phyloP scores from a whole-genome alignment of 2,797 vertebrate genomes.

The Nannoperca obscura region DNA sequence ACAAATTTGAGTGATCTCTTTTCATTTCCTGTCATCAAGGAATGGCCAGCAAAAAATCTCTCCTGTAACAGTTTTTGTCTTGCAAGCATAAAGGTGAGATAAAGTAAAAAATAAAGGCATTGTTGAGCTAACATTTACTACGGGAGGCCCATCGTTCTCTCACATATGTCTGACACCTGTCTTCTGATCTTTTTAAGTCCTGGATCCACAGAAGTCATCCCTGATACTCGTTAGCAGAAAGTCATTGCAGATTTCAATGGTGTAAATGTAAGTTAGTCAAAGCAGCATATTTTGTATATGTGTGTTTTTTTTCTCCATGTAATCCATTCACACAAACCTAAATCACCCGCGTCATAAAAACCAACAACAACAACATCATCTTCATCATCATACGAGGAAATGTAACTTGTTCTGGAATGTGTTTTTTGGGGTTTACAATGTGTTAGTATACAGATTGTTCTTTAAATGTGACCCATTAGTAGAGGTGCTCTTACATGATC shows the following conservation, averaged over 20 bases:
- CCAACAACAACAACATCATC: constrained; percentile 27
- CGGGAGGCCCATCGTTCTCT: constrained; percentile 22
- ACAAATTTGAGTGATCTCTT: background rate
- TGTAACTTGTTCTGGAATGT: constrained; percentile 43
- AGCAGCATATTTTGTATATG: constrained; percentile 66
- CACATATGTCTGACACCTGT: constrained; percentile 12
- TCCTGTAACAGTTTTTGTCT: constrained; percentile 44
- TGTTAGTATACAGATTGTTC: constrained; percentile 55
- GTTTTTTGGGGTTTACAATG: constrained; percentile 36
- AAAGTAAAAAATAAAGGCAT: constrained; percentile 57
- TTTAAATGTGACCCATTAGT: constrained; percentile 53
- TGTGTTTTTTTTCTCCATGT: constrained; percentile 29
- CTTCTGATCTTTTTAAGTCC: constrained; percentile 16
- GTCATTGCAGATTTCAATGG: constrained; percentile 35
- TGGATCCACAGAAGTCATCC: constrained; percentile 51
- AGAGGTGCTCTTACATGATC: constrained; percentile 67
- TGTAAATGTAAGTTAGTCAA: constrained; percentile 59
- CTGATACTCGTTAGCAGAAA: constrained; percentile 55
- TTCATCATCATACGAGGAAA: constrained; percentile 43
- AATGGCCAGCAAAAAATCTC: constrained; percentile 24
- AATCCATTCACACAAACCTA: constrained; percentile 56
- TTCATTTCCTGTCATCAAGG: constrained; percentile 20
- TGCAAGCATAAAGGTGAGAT: constrained; percentile 42
- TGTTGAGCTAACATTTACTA: constrained; percentile 36
- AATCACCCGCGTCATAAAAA: constrained; percentile 44